Evolutionary conservation across 2,797 vertebrate genomes (phyloP), one percentile per base, ranked within the genome.

Genomic region (Cuniculus paca): DNA sequence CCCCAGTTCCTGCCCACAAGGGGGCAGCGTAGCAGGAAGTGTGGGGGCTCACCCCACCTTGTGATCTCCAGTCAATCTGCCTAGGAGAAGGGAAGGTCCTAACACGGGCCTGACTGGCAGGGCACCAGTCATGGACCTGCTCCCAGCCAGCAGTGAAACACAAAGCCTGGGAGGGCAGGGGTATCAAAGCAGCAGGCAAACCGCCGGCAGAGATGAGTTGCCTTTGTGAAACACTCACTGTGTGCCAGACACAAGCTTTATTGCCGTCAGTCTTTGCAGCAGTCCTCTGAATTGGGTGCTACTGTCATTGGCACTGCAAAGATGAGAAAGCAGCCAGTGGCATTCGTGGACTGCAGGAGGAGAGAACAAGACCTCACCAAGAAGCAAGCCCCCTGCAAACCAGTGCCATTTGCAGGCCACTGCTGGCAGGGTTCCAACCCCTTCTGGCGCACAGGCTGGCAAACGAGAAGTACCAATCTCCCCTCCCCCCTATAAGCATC

Each of bases 71-170:
- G 3, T 17, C 0, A 0, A 20, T 11, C 11, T 36, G 90, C 72
- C 16, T 20, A 1, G 0, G 1, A 8, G 61, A 6, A n/a, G 61
- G 19, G 61, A 10, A 48, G 61, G 24, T 10, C 56, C 50, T 11
- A 8, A 36, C 3, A 4, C n/a, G 56, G 20, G 22, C 31, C 39
- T 45, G 1, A 1, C 8, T 6, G 89, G 48, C n/a, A 3, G 0
- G 36, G 28, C 36, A 24, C 20, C 75, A 31, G 26, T 6, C 8
- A 34, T 0, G 19, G 17, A 19, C 3, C 14, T 5, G 28, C 7
- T 0, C 1, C 4, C 31, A 2, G 5, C 22, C 28, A 8, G 34
- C 24, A 0, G 6, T 0, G 20, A 19, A 2, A 11, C 50, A 8
- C 48, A 36, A 36, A 11, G 1, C 8, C 6, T 6, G 3, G 1